Base-by-base conservation (phyloP, 2,113 vertebrate species). In the Microtus pennsylvanicus region DNA sequence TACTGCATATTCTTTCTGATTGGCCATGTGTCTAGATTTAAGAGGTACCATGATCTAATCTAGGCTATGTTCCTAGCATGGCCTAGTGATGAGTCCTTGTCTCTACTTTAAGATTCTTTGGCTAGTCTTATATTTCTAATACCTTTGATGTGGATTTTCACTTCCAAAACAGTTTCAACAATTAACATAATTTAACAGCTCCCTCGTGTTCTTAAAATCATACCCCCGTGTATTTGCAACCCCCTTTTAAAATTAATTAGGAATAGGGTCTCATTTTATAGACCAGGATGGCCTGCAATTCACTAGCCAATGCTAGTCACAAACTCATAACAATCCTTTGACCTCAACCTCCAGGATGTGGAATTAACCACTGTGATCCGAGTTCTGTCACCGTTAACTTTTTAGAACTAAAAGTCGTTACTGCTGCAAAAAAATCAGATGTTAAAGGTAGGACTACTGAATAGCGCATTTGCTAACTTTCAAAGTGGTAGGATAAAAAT, bases 61-160 rank as follows among this genome's bases (percentile, higher is more conserved):
- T 1, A 0, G 35, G 35, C 24, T 55, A 1, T 2, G 0, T 70
- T 38, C 35, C 26, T 55, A n/a, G 1, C 1, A 0, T 16, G 63
- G 45, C 93, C 42, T 47, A 4, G 19, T 33, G 30, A 2, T 35
- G 11, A 70, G 30, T 52, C 21, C 12, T 35, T 87, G 65, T 87
- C 30, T 85, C 90, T 91, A 0, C 52, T 94, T 94, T 69, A 93
- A 75, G 52, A 50, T 74, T 13, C 35, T 85, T 74, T 95, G 82
- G 80, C 11, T 70, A n/a, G 38, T 83, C 22, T 38, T 93, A 0
- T 67, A 72, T 90, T 96, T 74, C 76, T 7, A 2, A 65, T 72
- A 83, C 47, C 42, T 91, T 89, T 74, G 12, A 21, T 78, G 3
- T 95, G 70, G 89, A 85, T 67, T 89, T 93, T 52, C 91, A 58